phyloP scores from a whole-genome alignment of 1,140 invertebrate species.

The Drosophila cardini region DNA sequence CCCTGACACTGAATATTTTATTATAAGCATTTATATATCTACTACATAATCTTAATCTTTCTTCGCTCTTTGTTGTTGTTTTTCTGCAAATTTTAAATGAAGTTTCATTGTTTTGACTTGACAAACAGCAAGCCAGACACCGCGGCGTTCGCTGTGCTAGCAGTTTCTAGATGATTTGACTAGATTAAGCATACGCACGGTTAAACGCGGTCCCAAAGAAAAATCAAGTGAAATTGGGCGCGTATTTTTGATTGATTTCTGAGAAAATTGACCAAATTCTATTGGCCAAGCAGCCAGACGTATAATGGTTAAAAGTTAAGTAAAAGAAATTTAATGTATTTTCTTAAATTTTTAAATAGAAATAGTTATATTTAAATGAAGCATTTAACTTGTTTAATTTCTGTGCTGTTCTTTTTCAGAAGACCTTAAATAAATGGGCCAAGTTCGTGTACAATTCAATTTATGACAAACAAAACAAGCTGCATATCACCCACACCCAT shows the following conservation, averaged over 20 bases:
- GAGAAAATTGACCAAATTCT: neutral
- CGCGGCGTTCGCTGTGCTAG: neutral
- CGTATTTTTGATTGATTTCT: conserved; percentile 60
- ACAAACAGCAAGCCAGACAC: conserved; percentile 49
- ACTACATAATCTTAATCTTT: conserved; percentile 3
- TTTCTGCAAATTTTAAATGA: conserved; percentile 28
- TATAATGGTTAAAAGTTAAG: conserved; percentile 3
- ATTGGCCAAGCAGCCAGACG: conserved; percentile 16
- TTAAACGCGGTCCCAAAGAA: conserved; percentile 32
- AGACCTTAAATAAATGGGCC: conserved; percentile 13
- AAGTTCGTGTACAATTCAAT: conserved; percentile 47
- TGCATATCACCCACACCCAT: conserved; percentile 1
- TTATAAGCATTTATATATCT: neutral
- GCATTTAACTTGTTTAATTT: no score
- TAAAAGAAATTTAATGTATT: conserved; percentile 16
- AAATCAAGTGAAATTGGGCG: conserved; percentile 49
- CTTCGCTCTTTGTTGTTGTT: conserved; percentile 43
- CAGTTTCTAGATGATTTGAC: conserved; percentile 20
- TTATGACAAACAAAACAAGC: conserved; percentile 21
- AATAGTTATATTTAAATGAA: no score
- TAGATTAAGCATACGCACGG: conserved; percentile 71
- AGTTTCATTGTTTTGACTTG: conserved; percentile 58
- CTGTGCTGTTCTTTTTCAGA: neutral
- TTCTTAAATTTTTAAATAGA: neutral
- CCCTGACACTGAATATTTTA: conserved; percentile 74